These are phyloP conservation scores for Steinernema feltiae DNA, from an alignment of 1,140 invertebrate genomes.

Conservation along the genomic window DNA sequence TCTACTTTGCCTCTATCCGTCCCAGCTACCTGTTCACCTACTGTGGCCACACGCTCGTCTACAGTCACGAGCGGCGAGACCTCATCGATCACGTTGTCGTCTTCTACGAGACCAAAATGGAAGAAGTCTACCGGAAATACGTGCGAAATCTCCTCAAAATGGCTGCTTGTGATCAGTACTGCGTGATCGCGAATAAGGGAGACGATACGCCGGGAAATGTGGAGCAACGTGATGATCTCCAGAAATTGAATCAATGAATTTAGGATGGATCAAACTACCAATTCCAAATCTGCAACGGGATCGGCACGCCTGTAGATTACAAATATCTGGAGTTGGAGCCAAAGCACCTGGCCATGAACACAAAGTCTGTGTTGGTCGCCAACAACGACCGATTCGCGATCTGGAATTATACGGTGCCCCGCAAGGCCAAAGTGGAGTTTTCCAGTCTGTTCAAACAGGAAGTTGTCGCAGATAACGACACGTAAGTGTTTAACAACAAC, in stretches of 20 bases:
- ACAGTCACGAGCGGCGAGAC: constrained; percentile 66
- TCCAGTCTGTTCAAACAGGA: constrained; percentile 19
- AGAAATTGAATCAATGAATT: constrained; percentile 10
- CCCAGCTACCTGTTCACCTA: constrained; percentile 81
- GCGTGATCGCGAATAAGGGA: constrained; percentile 66
- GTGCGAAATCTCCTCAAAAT: constrained; percentile 69
- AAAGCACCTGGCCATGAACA: constrained; percentile 70
- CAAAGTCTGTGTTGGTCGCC: constrained; percentile 70
- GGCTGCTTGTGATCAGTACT: constrained; percentile 71
- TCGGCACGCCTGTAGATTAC: constrained; percentile 76
- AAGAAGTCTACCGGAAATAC: constrained; percentile 71
- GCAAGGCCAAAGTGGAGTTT: constrained; percentile 60
- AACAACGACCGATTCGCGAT: constrained; percentile 73
- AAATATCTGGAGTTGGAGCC: constrained; percentile 74
- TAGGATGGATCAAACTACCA: constrained; percentile 62
- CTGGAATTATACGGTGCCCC: constrained; percentile 79
- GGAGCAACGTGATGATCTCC: neutral
- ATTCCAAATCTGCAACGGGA: constrained; percentile 77
- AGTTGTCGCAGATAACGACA: neutral
- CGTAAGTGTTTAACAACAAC: too few species aligned
- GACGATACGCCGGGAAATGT: constrained; percentile 63
- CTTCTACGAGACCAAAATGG: constrained; percentile 86
- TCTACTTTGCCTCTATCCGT: constrained; percentile 95
- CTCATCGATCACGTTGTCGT: constrained; percentile 70
- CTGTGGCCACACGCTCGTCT: constrained; percentile 82